Evolutionary conservation across 2,888 invertebrate genomes (phyloP).

Genomic region (Lepidochitona cinerea): DNA sequence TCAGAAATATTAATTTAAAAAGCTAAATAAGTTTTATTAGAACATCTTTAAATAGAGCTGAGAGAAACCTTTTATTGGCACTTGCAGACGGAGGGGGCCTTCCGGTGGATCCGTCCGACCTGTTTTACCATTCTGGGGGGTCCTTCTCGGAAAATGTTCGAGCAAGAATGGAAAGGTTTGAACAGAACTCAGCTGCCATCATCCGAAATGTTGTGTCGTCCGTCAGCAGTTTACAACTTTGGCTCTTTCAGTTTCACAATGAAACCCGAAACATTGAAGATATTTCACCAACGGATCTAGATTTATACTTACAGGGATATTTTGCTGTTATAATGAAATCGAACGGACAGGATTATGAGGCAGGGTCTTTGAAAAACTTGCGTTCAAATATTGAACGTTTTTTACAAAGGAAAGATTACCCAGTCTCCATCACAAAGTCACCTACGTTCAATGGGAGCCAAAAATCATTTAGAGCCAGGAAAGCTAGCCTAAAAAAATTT

Average conservation of each 20-base stretch:
- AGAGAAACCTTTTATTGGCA: too few relatives aligned
- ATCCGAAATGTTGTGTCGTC: background rate
- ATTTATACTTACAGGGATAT: background rate
- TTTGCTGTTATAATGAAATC: background rate
- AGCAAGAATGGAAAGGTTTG: background rate
- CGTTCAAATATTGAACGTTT: background rate
- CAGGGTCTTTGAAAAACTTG: background rate
- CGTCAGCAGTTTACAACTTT: background rate
- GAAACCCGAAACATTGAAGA: background rate
- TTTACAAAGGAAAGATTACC: background rate
- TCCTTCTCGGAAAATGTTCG: background rate
- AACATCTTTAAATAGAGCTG: too few relatives aligned
- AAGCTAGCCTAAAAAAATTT: background rate
- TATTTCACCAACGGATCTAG: background rate
- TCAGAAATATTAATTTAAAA: too few relatives aligned
- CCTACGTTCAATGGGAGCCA: background rate
- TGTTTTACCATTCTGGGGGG: too few relatives aligned
- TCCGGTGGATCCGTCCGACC: too few relatives aligned
- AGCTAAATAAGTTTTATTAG: too few relatives aligned
- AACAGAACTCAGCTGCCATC: background rate
- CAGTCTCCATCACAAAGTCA: background rate
- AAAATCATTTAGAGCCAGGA: background rate
- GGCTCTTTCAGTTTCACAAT: background rate
- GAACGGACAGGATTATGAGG: background rate
- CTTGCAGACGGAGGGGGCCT: too few relatives aligned